These are phyloP conservation scores for Carassius carassius DNA, from an alignment of 2,113 vertebrate species.

Conservation along the genomic window DNA sequence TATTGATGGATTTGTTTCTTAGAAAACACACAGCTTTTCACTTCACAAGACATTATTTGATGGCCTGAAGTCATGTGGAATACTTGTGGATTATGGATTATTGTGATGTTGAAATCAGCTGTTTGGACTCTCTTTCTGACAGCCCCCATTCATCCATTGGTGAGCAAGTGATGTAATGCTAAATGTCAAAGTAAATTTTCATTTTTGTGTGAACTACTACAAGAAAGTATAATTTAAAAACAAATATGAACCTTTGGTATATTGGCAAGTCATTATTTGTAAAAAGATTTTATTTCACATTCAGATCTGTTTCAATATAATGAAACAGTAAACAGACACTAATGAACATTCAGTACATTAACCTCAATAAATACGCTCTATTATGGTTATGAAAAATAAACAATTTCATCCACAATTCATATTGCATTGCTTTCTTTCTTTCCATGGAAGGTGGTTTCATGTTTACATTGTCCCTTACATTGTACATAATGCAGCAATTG, in stretches of 20 bases:
- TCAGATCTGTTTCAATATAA: background rate
- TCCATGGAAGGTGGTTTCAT: constrained; percentile 22
- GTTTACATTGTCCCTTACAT: background rate
- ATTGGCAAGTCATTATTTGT: constrained; percentile 31
- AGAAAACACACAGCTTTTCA: too few relatives aligned
- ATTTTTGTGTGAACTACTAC: too few relatives aligned
- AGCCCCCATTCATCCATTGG: too few relatives aligned
- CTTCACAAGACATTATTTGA: too few relatives aligned
- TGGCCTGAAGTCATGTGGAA: too few relatives aligned
- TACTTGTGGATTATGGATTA: too few relatives aligned
- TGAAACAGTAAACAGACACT: constrained; percentile 36
- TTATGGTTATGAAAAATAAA: constrained; percentile 61
- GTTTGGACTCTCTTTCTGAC: too few relatives aligned
- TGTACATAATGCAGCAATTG: background rate
- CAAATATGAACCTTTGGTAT: background rate
- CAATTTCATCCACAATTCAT: constrained; percentile 28
- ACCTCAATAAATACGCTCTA: constrained; percentile 58
- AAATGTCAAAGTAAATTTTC: too few relatives aligned
- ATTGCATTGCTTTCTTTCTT: constrained; percentile 47
- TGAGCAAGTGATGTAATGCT: too few relatives aligned
- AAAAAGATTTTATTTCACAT: constrained; percentile 41
- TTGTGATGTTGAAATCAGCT: too few relatives aligned
- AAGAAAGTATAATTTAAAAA: background rate
- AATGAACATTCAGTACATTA: constrained; percentile 28
- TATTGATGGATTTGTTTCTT: too few relatives aligned